A percentile compares a stretch with the other conserved stretches of the same genome.
Evolutionary conservation across 2,888 invertebrate genomes (phyloP).

Genomic region (Chesias legatella): DNA sequence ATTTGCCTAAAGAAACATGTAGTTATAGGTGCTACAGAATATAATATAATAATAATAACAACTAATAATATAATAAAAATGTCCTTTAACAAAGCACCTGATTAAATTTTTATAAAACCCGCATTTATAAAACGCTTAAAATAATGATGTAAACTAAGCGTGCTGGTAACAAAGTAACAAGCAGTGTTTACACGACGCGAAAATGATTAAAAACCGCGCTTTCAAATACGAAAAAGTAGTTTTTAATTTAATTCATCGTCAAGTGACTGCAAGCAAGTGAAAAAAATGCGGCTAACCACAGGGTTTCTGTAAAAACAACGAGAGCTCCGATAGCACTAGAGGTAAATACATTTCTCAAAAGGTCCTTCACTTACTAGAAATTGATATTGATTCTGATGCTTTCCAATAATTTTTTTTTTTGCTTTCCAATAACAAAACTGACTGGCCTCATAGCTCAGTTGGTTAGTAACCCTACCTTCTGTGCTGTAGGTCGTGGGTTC

Average conservation of each 20-base stretch:
- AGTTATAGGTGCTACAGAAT: too few relatives aligned
- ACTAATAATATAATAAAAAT: slow-evolving; percentile 4
- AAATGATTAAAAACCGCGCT: slow-evolving; percentile 27
- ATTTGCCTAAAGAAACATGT: too few relatives aligned
- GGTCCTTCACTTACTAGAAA: too few relatives aligned
- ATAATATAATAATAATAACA: too few relatives aligned
- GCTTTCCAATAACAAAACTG: too few relatives aligned
- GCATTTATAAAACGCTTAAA: slow-evolving; percentile 1
- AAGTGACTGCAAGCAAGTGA: slow-evolving; percentile 33
- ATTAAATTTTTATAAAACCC: not conserved
- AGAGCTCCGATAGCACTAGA: slow-evolving; percentile 15
- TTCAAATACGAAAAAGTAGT: slow-evolving; percentile 31
- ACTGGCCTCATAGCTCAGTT: too few relatives aligned
- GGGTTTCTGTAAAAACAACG: slow-evolving; percentile 15
- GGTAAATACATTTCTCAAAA: slow-evolving; percentile 23
- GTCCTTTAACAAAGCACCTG: not conserved
- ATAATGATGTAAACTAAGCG: slow-evolving; percentile 12
- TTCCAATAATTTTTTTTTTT: too few relatives aligned
- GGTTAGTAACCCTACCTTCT: too few relatives aligned
- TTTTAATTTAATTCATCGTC: slow-evolving; percentile 46
- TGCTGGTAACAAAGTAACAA: slow-evolving; percentile 11
- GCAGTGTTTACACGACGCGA: slow-evolving; percentile 11
- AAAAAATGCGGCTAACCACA: slow-evolving; percentile 31
- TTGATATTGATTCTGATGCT: too few relatives aligned
- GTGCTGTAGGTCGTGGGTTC: too few relatives aligned